Base-by-base conservation (phyloP, 2,797 vertebrate genomes). In the Glossophaga mutica region DNA sequence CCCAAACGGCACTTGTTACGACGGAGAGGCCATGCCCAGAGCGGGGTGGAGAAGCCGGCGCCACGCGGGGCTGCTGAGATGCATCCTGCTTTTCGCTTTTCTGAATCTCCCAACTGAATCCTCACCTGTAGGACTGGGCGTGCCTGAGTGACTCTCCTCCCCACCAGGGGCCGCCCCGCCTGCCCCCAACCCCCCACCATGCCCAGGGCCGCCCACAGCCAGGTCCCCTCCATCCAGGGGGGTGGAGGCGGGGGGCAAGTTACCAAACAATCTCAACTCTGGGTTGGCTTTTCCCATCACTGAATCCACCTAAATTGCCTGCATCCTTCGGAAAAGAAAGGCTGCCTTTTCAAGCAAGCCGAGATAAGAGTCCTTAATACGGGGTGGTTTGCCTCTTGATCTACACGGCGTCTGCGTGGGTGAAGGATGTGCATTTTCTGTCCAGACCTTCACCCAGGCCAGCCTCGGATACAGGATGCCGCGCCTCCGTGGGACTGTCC, bases 321-420 rank as follows among this genome's bases (percentile, higher is more conserved):
- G 5, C 48, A 32, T 84, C 1, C 32, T 96, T 82, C 71, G 14
- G 34, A 94, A 42, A 0, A 70, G 16, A 82, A 71, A 55, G 29
- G 44, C 8, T 82, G 55, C 65, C 15, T 86, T 74, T 68, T 84
- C 48, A 24, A 76, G 12, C 0, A 11, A 57, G 73, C 73, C 21
- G 42, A 55, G 67, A 46, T 37, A 67, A 83, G 82, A 6, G 12
- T n/a, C 74, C 94, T 96, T 90, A 67, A 62, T 0, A 5, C 0
- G 32, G n/a, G 2, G 2, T 70, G 24, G 90, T 97, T 96, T 95
- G 7, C 26, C 44, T 46, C 87, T 46, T 93, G 83, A 74, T 97
- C 92, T 96, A 26, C 48, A 12, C 19, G n/a, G 42, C 70, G 83
- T 55, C 81, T 37, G 16, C 91, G 57, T 67, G 82, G 96, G 85